A percentile compares a stretch with the other conserved stretches of the same genome.
These are phyloP conservation scores for Microctonus hyperodae DNA, from an alignment of 2,888 invertebrate genomes.

Conservation along the genomic window DNA sequence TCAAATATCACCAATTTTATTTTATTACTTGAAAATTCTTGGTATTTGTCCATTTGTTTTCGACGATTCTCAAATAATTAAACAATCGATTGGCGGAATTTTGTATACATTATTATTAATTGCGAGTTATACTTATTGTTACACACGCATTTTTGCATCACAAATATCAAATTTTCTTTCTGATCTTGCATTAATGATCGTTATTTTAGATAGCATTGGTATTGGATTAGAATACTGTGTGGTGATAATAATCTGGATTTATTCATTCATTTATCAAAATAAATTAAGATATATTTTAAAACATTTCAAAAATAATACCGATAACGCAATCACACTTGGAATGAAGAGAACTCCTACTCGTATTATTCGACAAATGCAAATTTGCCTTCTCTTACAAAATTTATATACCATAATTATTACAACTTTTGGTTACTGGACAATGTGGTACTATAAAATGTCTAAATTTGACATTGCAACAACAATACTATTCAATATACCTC, in stretches of 20 bases:
- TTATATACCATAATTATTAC: not conserved
- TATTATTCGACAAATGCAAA: not conserved
- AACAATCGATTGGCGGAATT: slow-evolving; percentile 7
- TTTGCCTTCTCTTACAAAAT: not conserved
- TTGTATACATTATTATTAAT: slow-evolving; percentile 29
- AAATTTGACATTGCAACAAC: slow-evolving; percentile 6
- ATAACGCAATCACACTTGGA: not conserved
- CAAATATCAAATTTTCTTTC: slow-evolving; percentile 20
- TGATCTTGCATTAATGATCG: slow-evolving; percentile 31
- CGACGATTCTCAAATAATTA: slow-evolving; percentile 17
- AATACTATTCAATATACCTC: slow-evolving; percentile 12
- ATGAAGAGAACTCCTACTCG: slow-evolving; percentile 9
- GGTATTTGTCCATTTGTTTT: slow-evolving; percentile 36
- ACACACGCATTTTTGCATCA: slow-evolving; percentile 16
- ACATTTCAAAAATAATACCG: slow-evolving; percentile 16
- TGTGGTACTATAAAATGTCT: not conserved
- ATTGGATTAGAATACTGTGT: slow-evolving; percentile 31
- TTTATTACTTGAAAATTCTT: slow-evolving; percentile 33
- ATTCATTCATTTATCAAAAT: slow-evolving; percentile 22
- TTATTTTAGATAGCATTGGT: slow-evolving; percentile 31
- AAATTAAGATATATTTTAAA: slow-evolving; percentile 24
- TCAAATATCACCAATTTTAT: not conserved
- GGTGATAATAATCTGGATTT: slow-evolving; percentile 25
- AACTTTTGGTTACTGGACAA: not conserved
- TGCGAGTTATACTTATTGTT: slow-evolving; percentile 6